Conservation (phyloP, 2,888 invertebrate species). For the Megastigmus dorsalis region DNA sequence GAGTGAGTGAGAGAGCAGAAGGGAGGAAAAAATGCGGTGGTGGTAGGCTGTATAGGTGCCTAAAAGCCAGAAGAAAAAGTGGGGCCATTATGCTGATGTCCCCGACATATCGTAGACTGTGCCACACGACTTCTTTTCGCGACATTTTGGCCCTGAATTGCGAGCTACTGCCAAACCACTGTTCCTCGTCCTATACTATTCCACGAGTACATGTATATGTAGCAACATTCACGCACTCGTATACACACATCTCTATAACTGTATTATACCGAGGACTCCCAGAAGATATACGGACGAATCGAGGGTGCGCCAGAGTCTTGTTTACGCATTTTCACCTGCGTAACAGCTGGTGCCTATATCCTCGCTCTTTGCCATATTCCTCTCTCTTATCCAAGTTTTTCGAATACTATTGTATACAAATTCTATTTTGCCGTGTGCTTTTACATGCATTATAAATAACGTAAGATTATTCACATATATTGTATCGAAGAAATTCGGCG, state of each 20-base stretch:
- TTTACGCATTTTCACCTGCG: conserved; percentile 49
- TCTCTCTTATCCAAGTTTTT: not conserved
- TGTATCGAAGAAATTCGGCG: too few species aligned
- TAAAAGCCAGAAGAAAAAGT: conserved; percentile 62
- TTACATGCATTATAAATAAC: too few species aligned
- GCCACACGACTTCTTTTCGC: conserved; percentile 32
- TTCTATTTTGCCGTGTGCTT: not conserved
- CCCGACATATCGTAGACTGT: conserved; percentile 60
- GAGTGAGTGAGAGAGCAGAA: not conserved
- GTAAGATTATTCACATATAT: too few species aligned
- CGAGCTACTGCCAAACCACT: too few species aligned
- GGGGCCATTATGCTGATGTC: conserved; percentile 64
- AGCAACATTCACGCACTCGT: too few species aligned
- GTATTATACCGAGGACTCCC: not conserved
- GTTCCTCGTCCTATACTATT: too few species aligned
- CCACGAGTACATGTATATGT: not conserved
- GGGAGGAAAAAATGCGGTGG: conserved; percentile 40
- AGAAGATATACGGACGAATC: conserved; percentile 32
- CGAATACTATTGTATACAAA: not conserved
- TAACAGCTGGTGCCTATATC: conserved; percentile 20
- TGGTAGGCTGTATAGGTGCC: conserved; percentile 53
- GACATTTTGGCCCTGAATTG: conserved; percentile 58
- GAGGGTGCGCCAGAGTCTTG: conserved; percentile 15
- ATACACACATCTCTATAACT: not conserved
- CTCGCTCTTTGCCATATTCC: not conserved